Percentiles rank a stretch among this genome's conserved stretches.
These are phyloP conservation scores for Vulpes vulpes DNA, from an alignment of 2,113 vertebrate genomes.

Conservation along the genomic window DNA sequence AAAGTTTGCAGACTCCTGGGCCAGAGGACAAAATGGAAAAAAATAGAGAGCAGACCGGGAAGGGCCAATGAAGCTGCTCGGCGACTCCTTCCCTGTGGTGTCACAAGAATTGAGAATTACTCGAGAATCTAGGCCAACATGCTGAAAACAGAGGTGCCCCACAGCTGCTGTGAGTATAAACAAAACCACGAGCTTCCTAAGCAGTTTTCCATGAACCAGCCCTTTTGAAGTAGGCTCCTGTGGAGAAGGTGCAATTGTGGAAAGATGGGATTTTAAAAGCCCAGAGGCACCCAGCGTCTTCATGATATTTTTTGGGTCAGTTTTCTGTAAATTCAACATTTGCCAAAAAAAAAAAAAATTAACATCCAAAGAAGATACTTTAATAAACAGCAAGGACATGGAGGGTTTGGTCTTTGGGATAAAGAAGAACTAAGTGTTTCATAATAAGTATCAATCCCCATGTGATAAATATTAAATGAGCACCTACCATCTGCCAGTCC, in stretches of 20 bases:
- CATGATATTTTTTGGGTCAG: neutral
- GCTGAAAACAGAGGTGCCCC: neutral
- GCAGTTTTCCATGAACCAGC: neutral
- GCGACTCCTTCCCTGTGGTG: too few species aligned
- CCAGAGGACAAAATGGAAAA: neutral
- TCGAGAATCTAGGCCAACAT: neutral
- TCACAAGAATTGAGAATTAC: neutral
- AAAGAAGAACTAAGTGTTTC: neutral
- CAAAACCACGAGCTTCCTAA: neutral
- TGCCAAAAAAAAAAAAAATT: neutral
- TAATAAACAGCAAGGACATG: neutral
- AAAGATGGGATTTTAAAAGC: neutral
- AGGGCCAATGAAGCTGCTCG: too few species aligned
- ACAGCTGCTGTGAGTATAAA: neutral
- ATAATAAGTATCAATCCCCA: neutral
- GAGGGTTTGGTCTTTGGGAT: neutral
- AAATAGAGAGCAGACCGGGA: fast-evolving
- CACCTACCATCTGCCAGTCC: neutral
- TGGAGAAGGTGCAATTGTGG: neutral
- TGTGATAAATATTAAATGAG: neutral
- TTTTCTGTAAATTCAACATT: constrained; percentile 18
- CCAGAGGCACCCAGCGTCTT: neutral
- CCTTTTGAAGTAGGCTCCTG: neutral
- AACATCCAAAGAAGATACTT: neutral
- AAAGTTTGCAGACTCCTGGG: neutral